These are phyloP conservation scores for Mechanitis messenoides DNA, from an alignment of 2,888 invertebrate genomes.

Conservation along the genomic window DNA sequence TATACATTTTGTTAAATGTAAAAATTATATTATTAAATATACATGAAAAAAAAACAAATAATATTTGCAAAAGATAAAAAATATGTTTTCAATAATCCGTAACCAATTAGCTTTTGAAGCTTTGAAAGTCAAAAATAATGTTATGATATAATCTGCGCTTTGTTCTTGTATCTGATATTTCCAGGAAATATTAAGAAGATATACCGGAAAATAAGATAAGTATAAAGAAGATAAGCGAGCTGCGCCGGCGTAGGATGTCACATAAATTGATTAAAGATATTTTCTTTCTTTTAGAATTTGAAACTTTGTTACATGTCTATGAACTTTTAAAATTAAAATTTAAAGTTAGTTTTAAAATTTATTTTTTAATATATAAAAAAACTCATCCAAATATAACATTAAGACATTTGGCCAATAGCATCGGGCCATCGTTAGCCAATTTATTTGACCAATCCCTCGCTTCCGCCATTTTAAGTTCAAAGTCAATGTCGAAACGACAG, in stretches of 20 bases:
- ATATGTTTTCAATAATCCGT: background rate
- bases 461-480: slow-evolving; percentile 44
- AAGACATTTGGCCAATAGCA: slow-evolving; percentile 3
- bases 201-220: too few relatives aligned
- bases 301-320: too few relatives aligned
- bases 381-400: background rate
- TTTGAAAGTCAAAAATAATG: background rate
- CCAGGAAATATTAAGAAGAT: slow-evolving; percentile 7
- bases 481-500: slow-evolving; percentile 46
- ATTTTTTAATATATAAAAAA: too few relatives aligned
- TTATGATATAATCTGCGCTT: slow-evolving; percentile 11
- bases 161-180: background rate
- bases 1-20: too few relatives aligned
- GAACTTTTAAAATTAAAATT: too few relatives aligned
- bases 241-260: background rate
- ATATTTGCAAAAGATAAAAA: too few relatives aligned
- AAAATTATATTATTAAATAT: too few relatives aligned
- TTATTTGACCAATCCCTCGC: slow-evolving; percentile 35
- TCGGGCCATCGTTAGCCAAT: slow-evolving; percentile 35
- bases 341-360: too few relatives aligned
- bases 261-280: slow-evolving; percentile 2
- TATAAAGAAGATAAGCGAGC: too few relatives aligned
- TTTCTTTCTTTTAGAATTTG: background rate
- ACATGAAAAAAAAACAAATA: too few relatives aligned
- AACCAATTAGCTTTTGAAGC: slow-evolving; percentile 5